These are phyloP conservation scores for Harmothoe impar DNA, from an alignment of 2,888 invertebrate species.

Conservation along the genomic window DNA sequence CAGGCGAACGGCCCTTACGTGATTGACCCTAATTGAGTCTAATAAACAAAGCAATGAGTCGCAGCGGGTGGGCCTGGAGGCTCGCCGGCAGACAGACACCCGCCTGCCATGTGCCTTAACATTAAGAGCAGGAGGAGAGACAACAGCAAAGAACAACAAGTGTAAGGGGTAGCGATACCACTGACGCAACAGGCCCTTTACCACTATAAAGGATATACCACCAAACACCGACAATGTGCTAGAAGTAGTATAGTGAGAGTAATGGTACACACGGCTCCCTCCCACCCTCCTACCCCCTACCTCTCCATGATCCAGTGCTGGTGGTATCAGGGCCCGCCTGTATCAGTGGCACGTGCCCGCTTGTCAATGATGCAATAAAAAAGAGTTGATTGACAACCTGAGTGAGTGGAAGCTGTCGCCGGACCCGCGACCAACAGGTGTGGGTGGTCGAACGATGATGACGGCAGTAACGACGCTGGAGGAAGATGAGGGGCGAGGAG, in stretches of 20 bases:
- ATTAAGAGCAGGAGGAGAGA: slow-evolving; percentile 4
- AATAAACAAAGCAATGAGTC: slow-evolving; percentile 37
- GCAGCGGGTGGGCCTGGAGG: background rate
- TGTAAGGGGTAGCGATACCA: background rate
- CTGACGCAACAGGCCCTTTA: background rate
- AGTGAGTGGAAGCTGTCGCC: slow-evolving; percentile 27
- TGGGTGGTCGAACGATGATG: slow-evolving; percentile 1
- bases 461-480: background rate
- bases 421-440: slow-evolving; percentile 31
- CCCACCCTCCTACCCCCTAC: slow-evolving; percentile 6
- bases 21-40: slow-evolving; percentile 25
- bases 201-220: background rate
- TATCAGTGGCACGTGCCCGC: slow-evolving; percentile 34
- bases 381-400: slow-evolving; percentile 53
- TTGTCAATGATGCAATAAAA: slow-evolving; percentile 52
- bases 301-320: slow-evolving; percentile 4
- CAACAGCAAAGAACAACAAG: background rate
- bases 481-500: background rate
- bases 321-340: background rate
- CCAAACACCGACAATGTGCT: too few species aligned
- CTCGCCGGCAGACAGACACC: background rate
- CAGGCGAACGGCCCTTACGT: background rate
- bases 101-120: background rate
- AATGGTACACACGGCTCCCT: background rate
- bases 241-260: too few species aligned